phyloP scores from a whole-genome alignment of 2,888 invertebrate species.

The Seladonia tumulorum region DNA sequence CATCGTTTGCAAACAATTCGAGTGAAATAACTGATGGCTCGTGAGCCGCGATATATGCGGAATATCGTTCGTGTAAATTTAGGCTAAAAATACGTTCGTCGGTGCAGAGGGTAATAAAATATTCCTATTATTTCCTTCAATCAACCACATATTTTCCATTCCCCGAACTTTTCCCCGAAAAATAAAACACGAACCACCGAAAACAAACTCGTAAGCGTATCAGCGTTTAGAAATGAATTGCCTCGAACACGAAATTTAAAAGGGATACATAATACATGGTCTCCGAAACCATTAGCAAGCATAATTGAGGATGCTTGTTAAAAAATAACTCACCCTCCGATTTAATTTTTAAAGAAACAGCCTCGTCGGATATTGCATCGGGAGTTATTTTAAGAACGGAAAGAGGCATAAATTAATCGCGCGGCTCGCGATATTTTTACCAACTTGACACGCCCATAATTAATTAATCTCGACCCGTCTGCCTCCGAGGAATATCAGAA shows the following conservation, averaged over 20 bases:
- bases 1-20: constrained; percentile 8
- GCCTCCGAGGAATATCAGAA: neutral
- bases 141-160: neutral
- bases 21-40: constrained; percentile 1
- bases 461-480: constrained; percentile 25
- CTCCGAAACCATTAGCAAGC: neutral
- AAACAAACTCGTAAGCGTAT: neutral
- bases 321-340: neutral
- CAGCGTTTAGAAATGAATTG: neutral
- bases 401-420: neutral
- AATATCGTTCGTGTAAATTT: neutral
- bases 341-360: neutral
- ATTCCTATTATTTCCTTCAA: neutral
- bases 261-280: neutral
- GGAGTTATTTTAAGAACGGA: neutral
- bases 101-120: neutral
- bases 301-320: neutral
- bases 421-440: neutral
- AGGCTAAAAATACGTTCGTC: neutral
- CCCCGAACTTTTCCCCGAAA: neutral
- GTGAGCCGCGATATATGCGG: neutral
- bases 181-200: neutral
- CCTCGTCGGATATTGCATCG: no score
- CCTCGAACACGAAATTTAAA: neutral
- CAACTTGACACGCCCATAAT: constrained; percentile 18